phyloP scores from a whole-genome alignment of 2,888 invertebrate species.

The Tenthredo livida region DNA sequence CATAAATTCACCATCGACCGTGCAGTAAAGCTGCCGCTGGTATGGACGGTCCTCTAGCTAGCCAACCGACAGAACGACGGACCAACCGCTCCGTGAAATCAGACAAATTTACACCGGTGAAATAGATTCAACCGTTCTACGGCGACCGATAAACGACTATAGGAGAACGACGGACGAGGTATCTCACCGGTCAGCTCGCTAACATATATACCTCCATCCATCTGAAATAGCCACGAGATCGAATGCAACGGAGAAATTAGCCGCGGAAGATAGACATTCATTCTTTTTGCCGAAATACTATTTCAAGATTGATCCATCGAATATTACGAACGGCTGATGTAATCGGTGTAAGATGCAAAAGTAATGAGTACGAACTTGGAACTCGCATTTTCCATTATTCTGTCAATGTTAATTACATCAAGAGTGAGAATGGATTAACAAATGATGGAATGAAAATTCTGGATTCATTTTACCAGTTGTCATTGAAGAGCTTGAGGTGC shows the following conservation, averaged over 20 bases:
- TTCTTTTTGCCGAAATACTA: no score
- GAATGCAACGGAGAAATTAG: constrained; percentile 3
- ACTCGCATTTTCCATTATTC: neutral
- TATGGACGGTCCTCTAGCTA: constrained; percentile 18
- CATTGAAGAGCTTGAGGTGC: no score
- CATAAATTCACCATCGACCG: constrained; percentile 60
- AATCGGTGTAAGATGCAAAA: neutral
- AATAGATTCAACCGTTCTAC: constrained; percentile 34
- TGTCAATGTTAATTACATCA: neutral
- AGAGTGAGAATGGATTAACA: neutral
- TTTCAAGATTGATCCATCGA: neutral
- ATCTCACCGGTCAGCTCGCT: neutral
- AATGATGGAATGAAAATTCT: neutral
- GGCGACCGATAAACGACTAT: constrained; percentile 37
- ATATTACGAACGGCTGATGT: neutral
- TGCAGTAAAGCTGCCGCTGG: constrained; percentile 26
- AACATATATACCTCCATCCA: neutral
- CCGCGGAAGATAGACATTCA: neutral
- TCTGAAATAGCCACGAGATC: neutral
- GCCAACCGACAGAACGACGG: constrained; percentile 15
- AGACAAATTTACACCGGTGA: constrained; percentile 50
- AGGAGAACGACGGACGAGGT: constrained; percentile 24
- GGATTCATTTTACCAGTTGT: no score
- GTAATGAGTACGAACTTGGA: neutral
- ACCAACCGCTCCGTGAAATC: constrained; percentile 42